Evolutionary conservation across 2,113 vertebrate species (phyloP).

Genomic region (Oryctolagus cuniculus): DNA sequence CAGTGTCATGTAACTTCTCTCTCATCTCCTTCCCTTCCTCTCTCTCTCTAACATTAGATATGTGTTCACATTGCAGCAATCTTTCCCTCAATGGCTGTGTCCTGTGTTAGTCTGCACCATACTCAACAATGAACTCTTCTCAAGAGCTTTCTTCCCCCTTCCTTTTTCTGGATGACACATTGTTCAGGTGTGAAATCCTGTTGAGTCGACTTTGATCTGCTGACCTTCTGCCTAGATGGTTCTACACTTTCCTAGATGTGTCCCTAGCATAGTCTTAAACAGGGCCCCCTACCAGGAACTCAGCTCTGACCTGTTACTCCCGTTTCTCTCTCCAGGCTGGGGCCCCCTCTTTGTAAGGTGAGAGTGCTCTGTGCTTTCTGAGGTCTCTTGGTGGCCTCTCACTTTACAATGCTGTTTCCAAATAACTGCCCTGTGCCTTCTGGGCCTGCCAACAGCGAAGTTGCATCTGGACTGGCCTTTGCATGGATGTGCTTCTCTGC

Average conservation of each 20-base stretch:
- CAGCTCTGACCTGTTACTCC: neutral
- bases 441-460: neutral
- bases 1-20: neutral
- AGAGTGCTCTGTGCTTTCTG: neutral
- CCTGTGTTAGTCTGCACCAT: neutral
- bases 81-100: neutral
- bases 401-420: neutral
- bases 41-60: neutral
- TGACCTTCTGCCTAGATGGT: neutral
- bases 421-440: rapidly evolving
- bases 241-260: neutral
- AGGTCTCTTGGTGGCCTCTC: rapidly evolving
- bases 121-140: neutral
- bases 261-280: neutral
- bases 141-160: neutral
- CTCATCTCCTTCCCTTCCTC: rapidly evolving
- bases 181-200: neutral
- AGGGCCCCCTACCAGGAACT: neutral
- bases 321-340: neutral
- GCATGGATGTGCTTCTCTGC: neutral
- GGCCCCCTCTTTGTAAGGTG: neutral
- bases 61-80: neutral
- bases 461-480: neutral
- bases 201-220: neutral
- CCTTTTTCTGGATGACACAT: neutral